Conservation (phyloP, 2,113 vertebrate genomes). For the Mesembrinibis cayennensis region DNA sequence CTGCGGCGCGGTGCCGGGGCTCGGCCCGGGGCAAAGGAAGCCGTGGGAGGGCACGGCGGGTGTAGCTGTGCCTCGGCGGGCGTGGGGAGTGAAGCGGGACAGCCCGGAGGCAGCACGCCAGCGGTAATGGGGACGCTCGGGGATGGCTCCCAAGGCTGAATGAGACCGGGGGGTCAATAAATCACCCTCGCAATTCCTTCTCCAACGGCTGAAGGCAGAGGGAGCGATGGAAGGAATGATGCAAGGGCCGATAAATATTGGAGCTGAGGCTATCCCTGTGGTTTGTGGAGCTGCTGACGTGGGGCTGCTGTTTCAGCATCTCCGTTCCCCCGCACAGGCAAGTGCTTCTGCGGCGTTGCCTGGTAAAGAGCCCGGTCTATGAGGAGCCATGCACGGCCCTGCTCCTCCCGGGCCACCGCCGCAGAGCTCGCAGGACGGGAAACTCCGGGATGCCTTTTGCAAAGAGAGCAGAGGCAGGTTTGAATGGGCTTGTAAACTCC, state of each 20-base stretch:
- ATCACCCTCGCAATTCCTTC: neutral
- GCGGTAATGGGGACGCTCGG: accelerated
- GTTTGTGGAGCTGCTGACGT: neutral
- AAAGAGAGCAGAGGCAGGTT: neutral
- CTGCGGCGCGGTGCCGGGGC: accelerated
- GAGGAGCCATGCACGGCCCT: accelerated
- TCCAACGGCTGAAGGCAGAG: neutral
- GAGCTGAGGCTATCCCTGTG: neutral
- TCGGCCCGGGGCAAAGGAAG: neutral
- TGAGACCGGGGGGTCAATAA: neutral
- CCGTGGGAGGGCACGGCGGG: neutral
- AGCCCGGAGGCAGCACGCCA: neutral
- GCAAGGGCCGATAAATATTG: accelerated
- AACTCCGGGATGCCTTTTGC: accelerated
- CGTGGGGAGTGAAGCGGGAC: accelerated
- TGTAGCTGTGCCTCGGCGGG: neutral
- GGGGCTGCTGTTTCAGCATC: neutral
- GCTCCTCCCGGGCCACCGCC: neutral
- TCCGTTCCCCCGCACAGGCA: neutral
- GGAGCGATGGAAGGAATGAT: neutral
- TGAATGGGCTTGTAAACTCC: neutral
- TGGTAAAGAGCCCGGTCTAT: accelerated
- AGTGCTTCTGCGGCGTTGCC: neutral
- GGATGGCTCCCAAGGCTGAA: neutral
- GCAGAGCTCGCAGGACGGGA: neutral